Conservation (phyloP, 2,888 invertebrate genomes). For the Cryptops parisi region DNA sequence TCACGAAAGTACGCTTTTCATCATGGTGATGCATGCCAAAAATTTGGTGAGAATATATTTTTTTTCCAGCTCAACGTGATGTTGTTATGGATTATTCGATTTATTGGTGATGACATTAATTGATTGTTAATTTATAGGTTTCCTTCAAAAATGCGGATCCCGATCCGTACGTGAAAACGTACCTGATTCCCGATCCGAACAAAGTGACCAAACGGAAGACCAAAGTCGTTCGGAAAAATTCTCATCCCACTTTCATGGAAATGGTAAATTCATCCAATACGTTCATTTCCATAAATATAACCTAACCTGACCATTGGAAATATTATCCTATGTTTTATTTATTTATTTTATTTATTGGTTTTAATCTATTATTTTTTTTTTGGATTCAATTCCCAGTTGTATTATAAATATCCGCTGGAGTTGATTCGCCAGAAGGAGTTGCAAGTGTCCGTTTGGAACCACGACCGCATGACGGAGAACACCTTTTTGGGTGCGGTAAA, state of each 20-base stretch:
- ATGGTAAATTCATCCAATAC: no score
- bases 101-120: neutral
- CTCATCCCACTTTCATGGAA: conserved; percentile 96
- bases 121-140: conserved; percentile 1
- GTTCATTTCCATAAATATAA: conserved; percentile 10
- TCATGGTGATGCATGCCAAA: conserved; percentile 82
- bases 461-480: conserved; percentile 85
- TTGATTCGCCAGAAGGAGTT: conserved; percentile 56
- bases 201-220: conserved; percentile 94
- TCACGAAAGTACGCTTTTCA: conserved; percentile 53
- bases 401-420: conserved; percentile 71
- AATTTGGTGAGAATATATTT: conserved; percentile 45
- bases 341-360: neutral
- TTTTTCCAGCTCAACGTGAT: neutral
- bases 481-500: conserved; percentile 87
- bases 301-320: neutral
- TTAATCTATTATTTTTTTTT: conserved; percentile 21
- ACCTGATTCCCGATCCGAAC: conserved; percentile 78
- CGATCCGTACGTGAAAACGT: conserved; percentile 43
- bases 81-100: neutral
- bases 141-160: conserved; percentile 44
- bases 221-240: conserved; percentile 76
- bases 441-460: conserved; percentile 92
- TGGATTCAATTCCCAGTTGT: conserved; percentile 63
- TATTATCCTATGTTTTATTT: neutral